Base-by-base conservation (phyloP, 2,888 invertebrate species). In the Dicyrtomina minuta region DNA sequence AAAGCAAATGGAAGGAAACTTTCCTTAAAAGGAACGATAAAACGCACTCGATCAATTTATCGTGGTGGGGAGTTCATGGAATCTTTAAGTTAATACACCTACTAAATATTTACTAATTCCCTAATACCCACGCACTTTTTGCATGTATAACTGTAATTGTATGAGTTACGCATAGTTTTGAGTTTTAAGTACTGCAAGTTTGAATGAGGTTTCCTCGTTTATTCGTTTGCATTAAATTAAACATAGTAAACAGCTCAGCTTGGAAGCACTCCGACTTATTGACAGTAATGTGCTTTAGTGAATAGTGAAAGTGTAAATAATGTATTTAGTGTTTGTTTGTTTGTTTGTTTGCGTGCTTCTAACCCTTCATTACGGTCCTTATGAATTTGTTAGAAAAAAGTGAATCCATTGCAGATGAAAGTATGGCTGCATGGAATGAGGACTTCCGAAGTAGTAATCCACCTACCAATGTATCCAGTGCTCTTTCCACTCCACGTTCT, bases 1-100 rank as follows among this genome's bases (percentile, higher is more conserved):
- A 76, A 74, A 49, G 17, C 70, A 2, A 74, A 70, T 33, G 72
- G 72, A 15, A 60, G 77, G 39, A 87, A 89, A 79, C 90, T 93
- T 89, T 93, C 93, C 0, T 91, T 96, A 22, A 89, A 90, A 79
- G 96, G 96, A 65, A 94, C 96, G 51, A 94, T 96, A 71, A 92
- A 92, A 83, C 91, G 96, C 81, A 96, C 96, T 0, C 85, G 96
- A 76, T 94, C 95, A 13, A 96, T 96, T 74, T 78, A 78, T 53
- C 66, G 76, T 61, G 78, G 77, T 77, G 68, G 68, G 62, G 68
- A 68, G 22, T 51, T 68, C 51, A 68, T 60, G 61, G 68, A 68
- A 33, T 49, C 53, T 44, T 68, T 61, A 15, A 68, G 68, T 68
- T 53, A 55, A 68, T 68, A 61, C n/a, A n/a, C 26, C 53, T n/a